Evolutionary conservation across 2,797 vertebrate species (phyloP).

Genomic region (Phrynocephalus vlangalii): DNA sequence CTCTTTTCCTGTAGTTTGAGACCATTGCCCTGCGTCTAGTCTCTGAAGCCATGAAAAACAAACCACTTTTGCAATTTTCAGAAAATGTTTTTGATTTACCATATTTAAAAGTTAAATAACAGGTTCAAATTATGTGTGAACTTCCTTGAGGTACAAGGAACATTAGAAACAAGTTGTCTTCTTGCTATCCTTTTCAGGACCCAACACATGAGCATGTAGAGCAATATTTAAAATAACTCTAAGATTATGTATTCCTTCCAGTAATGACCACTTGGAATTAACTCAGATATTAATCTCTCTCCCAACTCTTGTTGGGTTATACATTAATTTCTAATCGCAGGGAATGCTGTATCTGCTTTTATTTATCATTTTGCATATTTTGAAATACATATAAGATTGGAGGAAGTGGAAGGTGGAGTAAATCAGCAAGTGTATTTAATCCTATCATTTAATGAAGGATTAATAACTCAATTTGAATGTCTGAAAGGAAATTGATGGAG

Average conservation of each 20-base stretch:
- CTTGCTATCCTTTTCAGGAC: conserved; percentile 50
- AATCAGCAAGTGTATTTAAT: conserved; percentile 45
- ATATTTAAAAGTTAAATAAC: conserved; percentile 53
- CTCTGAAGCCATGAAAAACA: too few relatives aligned
- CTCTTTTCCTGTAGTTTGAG: too few relatives aligned
- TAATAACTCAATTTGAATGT: conserved; percentile 74
- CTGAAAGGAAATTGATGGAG: conserved; percentile 49
- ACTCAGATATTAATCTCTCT: conserved; percentile 67
- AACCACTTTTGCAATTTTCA: not conserved
- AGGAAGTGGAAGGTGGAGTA: not conserved
- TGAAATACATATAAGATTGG: not conserved
- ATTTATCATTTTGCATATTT: not conserved
- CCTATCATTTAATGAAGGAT: conserved; percentile 59
- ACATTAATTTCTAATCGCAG: conserved; percentile 67
- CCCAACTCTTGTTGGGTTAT: conserved; percentile 64
- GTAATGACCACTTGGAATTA: conserved; percentile 73
- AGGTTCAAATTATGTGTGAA: not conserved
- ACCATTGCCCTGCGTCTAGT: too few relatives aligned
- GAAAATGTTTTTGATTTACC: conserved; percentile 51
- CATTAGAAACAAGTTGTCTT: conserved; percentile 38
- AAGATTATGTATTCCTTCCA: conserved; percentile 62
- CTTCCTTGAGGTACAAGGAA: conserved; percentile 2
- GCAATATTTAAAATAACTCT: conserved; percentile 42
- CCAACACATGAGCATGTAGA: conserved; percentile 45
- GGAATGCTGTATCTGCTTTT: conserved; percentile 67